These are phyloP conservation scores for Nicator chloris DNA, from an alignment of 2,113 vertebrate genomes.

Conservation along the genomic window DNA sequence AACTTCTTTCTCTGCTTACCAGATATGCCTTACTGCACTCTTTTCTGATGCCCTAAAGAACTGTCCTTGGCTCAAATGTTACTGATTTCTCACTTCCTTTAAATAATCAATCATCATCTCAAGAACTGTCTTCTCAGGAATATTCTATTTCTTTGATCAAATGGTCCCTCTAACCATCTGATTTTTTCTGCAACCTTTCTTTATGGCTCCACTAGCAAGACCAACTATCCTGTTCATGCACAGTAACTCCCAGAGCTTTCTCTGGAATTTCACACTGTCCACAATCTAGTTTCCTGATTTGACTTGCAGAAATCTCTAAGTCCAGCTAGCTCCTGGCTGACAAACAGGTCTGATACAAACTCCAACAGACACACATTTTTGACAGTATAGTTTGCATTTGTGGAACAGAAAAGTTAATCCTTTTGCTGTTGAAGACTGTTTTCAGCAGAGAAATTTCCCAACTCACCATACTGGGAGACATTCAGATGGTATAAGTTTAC, in stretches of 20 bases:
- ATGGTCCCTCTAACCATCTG: not conserved
- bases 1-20: not conserved
- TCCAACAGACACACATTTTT: not conserved
- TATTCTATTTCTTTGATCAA: not conserved
- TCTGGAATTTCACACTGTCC: not conserved
- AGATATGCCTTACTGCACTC: not conserved
- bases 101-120: not conserved
- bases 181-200: not conserved
- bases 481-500: not conserved
- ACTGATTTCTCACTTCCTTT: not conserved
- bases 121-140: not conserved
- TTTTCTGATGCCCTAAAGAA: not conserved
- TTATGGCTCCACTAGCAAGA: not conserved
- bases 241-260: not conserved
- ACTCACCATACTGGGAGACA: not conserved
- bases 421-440: not conserved
- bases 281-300: not conserved
- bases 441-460: not conserved
- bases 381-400: not conserved
- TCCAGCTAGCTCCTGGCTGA: not conserved
- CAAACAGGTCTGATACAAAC: not conserved
- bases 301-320: not conserved
- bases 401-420: not conserved
- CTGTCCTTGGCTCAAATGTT: not conserved
- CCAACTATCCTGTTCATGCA: not conserved